Evolutionary conservation across 2,888 invertebrate genomes (phyloP).

Genomic region (Globia sparganii): DNA sequence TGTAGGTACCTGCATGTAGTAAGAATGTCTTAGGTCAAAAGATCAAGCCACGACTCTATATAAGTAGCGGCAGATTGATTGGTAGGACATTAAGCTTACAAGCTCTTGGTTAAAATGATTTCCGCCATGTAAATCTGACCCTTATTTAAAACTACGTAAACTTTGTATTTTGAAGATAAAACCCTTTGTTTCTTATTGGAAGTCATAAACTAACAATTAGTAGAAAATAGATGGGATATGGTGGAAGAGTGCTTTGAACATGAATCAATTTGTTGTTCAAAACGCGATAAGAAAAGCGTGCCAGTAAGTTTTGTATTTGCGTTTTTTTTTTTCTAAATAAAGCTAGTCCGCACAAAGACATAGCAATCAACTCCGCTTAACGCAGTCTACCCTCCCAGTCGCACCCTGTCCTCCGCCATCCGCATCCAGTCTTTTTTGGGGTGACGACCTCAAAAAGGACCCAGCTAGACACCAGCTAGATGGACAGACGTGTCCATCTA

Average conservation of each 20-base stretch:
- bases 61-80: constrained; percentile 23
- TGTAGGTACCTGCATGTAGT: not conserved
- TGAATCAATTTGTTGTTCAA: not conserved
- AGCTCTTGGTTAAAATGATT: not conserved
- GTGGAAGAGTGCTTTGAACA: not conserved
- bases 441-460: too few species aligned
- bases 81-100: not conserved
- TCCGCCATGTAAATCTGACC: not conserved
- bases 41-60: constrained; percentile 12
- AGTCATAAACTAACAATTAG: not conserved
- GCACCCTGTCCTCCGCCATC: too few species aligned
- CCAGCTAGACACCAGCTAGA: too few species aligned
- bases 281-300: not conserved
- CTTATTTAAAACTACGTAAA: too few species aligned
- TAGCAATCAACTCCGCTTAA: too few species aligned
- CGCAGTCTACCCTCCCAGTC: too few species aligned
- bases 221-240: not conserved
- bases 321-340: not conserved
- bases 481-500: too few species aligned
- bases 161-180: not conserved
- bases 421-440: too few species aligned
- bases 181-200: not conserved
- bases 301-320: not conserved
- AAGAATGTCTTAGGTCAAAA: constrained; percentile 29
- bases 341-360: not conserved